A percentile compares a stretch with the other conserved stretches of the same genome.
These are phyloP conservation scores for Perodicticus potto DNA, from an alignment of 2,797 vertebrate genomes.

Conservation along the genomic window DNA sequence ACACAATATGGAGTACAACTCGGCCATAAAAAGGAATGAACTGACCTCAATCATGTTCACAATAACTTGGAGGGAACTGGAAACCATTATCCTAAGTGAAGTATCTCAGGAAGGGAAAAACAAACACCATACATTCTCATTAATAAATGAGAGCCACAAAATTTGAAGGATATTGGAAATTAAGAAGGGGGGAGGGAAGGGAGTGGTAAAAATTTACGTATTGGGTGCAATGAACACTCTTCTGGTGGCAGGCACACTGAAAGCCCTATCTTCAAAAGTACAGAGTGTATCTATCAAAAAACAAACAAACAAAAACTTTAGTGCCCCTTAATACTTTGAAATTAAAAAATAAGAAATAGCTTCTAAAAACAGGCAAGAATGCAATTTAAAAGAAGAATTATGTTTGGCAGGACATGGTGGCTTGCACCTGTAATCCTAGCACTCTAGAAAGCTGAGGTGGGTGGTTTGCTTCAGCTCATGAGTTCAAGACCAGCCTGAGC, in stretches of 20 bases:
- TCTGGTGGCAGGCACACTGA: background rate
- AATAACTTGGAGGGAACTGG: background rate
- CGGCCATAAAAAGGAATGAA: background rate
- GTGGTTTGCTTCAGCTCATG: too few relatives aligned
- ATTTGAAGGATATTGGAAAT: background rate
- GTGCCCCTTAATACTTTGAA: background rate
- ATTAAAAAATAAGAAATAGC: background rate
- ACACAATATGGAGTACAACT: background rate
- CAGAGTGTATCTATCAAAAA: background rate
- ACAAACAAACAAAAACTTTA: background rate
- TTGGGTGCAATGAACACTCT: background rate
- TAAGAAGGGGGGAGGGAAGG: background rate
- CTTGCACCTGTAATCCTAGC: too few relatives aligned
- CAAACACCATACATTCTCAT: background rate
- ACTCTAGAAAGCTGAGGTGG: too few relatives aligned
- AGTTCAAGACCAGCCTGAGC: too few relatives aligned
- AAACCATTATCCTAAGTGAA: background rate
- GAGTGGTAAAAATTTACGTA: background rate
- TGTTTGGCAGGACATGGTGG: too few relatives aligned
- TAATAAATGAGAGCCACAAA: background rate
- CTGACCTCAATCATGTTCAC: background rate
- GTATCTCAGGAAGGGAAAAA: background rate
- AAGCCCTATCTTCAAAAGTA: background rate
- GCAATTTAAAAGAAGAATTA: background rate
- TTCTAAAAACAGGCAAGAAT: background rate